Conservation (phyloP, 1,140 invertebrate genomes). For the Polypedilum vanderplanki region DNA sequence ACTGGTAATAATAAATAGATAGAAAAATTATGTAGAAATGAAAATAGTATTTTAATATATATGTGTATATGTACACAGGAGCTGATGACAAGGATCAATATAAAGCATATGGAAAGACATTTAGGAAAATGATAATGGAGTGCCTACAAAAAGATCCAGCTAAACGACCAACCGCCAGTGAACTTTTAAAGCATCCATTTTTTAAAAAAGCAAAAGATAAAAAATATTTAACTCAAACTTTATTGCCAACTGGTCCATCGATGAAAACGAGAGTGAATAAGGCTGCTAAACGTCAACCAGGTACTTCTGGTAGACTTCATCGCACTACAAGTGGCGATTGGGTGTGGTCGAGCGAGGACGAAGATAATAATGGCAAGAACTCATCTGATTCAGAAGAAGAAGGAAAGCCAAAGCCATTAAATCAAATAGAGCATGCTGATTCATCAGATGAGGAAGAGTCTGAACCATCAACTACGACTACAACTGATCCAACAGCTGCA, state of each 20-base stretch:
- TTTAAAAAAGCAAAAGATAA: conserved; percentile 99
- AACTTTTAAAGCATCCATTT: conserved; percentile 96
- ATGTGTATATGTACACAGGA: neutral
- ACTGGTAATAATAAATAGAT: conserved; percentile 48
- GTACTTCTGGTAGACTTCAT: conserved; percentile 84
- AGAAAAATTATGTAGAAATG: too few species aligned
- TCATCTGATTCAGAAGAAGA: conserved; percentile 43
- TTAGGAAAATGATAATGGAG: conserved; percentile 90
- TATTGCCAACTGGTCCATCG: conserved; percentile 79
- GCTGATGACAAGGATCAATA: conserved; percentile 97
- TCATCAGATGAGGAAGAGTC: conserved; percentile 50
- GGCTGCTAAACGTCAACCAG: conserved; percentile 76
- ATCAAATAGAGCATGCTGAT: conserved; percentile 47
- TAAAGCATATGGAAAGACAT: conserved; percentile 94
- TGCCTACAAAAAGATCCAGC: conserved; percentile 92
- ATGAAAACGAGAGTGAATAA: conserved; percentile 85
- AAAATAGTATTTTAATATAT: too few species aligned
- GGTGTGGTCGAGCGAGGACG: conserved; percentile 89
- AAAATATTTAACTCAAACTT: conserved; percentile 84
- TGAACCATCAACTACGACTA: conserved; percentile 34
- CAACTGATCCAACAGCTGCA: conserved; percentile 31
- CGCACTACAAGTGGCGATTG: conserved; percentile 93
- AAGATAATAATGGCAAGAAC: conserved; percentile 47
- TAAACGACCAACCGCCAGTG: conserved; percentile 93
- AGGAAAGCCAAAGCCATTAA: conserved; percentile 49